Evolutionary conservation across 1,140 invertebrate genomes (phyloP).

Genomic region (Colletes latitarsis): DNA sequence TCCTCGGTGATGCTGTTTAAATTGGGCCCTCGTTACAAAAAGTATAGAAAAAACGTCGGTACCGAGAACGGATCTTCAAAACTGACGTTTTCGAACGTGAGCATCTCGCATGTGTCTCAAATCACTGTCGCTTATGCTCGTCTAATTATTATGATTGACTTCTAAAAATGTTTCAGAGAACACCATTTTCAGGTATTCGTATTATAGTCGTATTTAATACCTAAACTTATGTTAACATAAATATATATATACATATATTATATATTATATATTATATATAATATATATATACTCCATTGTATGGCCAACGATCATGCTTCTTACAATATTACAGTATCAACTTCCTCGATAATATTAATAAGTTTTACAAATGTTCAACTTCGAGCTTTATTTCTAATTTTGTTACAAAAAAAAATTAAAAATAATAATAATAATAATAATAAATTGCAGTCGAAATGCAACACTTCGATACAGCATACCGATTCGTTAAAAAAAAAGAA

Average conservation of each 20-base stretch:
- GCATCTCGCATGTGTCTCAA: neutral
- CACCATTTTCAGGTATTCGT: constrained; percentile 69
- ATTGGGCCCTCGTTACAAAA: constrained; percentile 57
- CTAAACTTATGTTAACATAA: constrained; percentile 79
- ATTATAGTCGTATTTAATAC: constrained; percentile 65
- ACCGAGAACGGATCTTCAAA: neutral
- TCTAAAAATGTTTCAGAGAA: constrained; percentile 71
- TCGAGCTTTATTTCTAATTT: neutral
- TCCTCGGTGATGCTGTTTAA: constrained; percentile 33
- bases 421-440: too few species aligned
- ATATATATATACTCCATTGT: constrained; percentile 79
- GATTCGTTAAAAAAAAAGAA: neutral
- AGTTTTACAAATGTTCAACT: constrained; percentile 57
- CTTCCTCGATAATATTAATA: constrained; percentile 35
- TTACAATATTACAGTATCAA: constrained; percentile 61
- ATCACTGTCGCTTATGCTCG: neutral
- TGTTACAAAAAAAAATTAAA: neutral
- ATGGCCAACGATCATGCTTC: constrained; percentile 80
- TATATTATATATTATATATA: constrained; percentile 69
- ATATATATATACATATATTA: constrained; percentile 78
- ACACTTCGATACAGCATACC: neutral
- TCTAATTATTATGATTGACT: constrained; percentile 6
- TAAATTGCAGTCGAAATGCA: neutral
- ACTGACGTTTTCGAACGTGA: constrained; percentile 20
- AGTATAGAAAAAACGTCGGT: neutral